Conservation (phyloP, 2,113 vertebrate genomes). For the Scartelaos histophorus region DNA sequence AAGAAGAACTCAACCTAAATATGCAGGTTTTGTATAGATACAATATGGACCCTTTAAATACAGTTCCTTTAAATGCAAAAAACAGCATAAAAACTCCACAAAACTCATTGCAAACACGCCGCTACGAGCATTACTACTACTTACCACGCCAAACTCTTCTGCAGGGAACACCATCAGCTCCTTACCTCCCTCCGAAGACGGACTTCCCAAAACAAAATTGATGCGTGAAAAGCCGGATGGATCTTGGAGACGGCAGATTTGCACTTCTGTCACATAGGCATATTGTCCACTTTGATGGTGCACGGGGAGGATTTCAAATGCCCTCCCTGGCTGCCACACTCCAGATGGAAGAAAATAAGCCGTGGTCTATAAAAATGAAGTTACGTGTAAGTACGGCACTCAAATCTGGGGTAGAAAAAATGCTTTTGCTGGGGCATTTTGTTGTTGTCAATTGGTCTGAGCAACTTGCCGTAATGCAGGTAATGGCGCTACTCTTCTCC, state of each 20-base stretch:
- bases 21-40: too few relatives aligned
- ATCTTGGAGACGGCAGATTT: slow-evolving; percentile 79
- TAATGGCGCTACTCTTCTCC: slow-evolving; percentile 92
- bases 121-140: slow-evolving; percentile 47
- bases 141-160: slow-evolving; percentile 28
- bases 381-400: slow-evolving; percentile 92
- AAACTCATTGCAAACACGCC: slow-evolving; percentile 10
- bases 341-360: slow-evolving; percentile 89
- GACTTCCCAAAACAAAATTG: slow-evolving; percentile 82
- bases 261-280: slow-evolving; percentile 75
- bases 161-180: slow-evolving; percentile 41
- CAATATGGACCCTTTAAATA: too few relatives aligned
- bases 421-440: slow-evolving; percentile 90
- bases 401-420: slow-evolving; percentile 85
- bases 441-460: slow-evolving; percentile 85
- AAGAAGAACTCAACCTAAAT: too few relatives aligned
- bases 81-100: background rate
- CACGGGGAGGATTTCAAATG: slow-evolving; percentile 91
- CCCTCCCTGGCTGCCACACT: slow-evolving; percentile 83
- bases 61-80: too few relatives aligned
- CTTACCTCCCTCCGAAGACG: slow-evolving; percentile 61
- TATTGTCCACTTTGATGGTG: slow-evolving; percentile 91
- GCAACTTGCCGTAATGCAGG: slow-evolving; percentile 90
- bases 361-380: slow-evolving; percentile 88
- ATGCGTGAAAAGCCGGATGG: slow-evolving; percentile 83